These are phyloP conservation scores for Baccha elongata DNA, from an alignment of 2,888 invertebrate genomes.

Conservation along the genomic window DNA sequence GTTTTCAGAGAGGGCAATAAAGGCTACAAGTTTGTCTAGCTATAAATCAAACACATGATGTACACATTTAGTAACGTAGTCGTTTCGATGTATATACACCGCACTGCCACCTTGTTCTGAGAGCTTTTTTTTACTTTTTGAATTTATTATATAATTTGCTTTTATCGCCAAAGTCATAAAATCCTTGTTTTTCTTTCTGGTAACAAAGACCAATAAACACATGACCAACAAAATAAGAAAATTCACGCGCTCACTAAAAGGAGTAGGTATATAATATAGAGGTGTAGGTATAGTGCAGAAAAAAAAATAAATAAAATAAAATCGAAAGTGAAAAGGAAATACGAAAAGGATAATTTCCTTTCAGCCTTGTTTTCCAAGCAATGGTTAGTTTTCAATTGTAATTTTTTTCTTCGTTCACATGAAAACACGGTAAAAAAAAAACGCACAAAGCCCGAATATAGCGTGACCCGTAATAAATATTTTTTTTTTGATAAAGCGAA, in stretches of 20 bases:
- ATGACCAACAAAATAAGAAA: conserved; percentile 1
- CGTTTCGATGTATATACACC: not conserved
- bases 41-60: conserved; percentile 54
- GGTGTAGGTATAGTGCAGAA: conserved; percentile 50
- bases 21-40: conserved; percentile 14
- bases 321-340: conserved; percentile 52
- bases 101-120: conserved; percentile 21
- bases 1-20: not conserved
- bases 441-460: conserved; percentile 39
- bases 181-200: conserved; percentile 22
- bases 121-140: conserved; percentile 47
- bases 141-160: conserved; percentile 70
- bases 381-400: conserved; percentile 36
- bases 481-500: conserved; percentile 37
- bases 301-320: conserved; percentile 29
- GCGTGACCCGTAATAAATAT: conserved; percentile 34
- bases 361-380: conserved; percentile 46
- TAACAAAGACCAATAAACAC: conserved; percentile 20
- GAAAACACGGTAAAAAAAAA: conserved; percentile 17
- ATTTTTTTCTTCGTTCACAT: conserved; percentile 11
- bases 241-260: conserved; percentile 52
- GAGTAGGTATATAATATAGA: too few relatives aligned
- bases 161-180: conserved; percentile 67
- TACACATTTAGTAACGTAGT: conserved; percentile 33
- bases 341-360: conserved; percentile 68